Base-by-base conservation (phyloP, 2,888 invertebrate species). In the Andrena bucephala region DNA sequence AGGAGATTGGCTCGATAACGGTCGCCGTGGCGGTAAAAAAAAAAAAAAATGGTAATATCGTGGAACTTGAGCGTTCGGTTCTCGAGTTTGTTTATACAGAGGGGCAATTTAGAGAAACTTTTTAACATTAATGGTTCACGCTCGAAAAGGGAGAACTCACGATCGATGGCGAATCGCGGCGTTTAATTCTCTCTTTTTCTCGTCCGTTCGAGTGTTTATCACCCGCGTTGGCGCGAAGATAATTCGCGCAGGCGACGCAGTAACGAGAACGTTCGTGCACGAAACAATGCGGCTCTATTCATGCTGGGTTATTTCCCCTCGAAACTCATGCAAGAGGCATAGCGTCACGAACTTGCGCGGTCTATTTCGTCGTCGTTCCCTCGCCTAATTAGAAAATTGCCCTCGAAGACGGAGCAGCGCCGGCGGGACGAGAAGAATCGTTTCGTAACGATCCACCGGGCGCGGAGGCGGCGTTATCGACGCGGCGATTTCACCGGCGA, bases 211-310 rank as follows among this genome's bases (percentile, higher is more conserved):
- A 68, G 42, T 33, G 74, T 74, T 84, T 83, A 79, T 66, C 74
- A 50, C 60, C 48, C 3, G 5, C 69, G 63, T 29, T 20, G 52
- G 57, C 77, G 74, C 54, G 75, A 69, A 83, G 68, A 75, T 84
- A 75, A 83, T 79, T 82, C 78, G 57, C 59, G 48, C 68, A 31
- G 60, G 84, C 79, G 84, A 76, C 76, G 65, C 68, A 63, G 65
- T 74, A 83, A 84, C 77, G 74, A 77, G 80, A 74, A 74, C 66
- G 76, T 83, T 79, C 75, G 80, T 74, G 85, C 87, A 79, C 85
- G 81, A 77, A 85, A 87, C 81, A 83, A 83, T 81, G 81, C 62
- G 74, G 57, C 65, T 60, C 81, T 71, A 77, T 86, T 86, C 69
- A 81, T 76, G 83, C 78, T 83, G 81, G 36, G 69, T 86, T 82